Evolutionary conservation across 2,888 invertebrate species (phyloP).

Genomic region (Marasmarcha lunaedactyla): DNA sequence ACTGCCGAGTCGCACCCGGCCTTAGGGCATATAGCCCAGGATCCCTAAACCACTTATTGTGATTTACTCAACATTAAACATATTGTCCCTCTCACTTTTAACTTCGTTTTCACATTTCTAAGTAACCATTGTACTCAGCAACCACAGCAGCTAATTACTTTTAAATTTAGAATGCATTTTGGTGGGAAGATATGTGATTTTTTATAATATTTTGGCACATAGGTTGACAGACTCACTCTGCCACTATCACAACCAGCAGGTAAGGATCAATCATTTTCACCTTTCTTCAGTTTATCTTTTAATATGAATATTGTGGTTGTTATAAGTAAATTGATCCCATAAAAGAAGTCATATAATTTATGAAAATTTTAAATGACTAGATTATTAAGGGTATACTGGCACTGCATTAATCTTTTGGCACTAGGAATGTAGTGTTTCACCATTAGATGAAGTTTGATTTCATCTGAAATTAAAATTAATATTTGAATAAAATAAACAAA

Average conservation of each 20-base stretch:
- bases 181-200: slow-evolving; percentile 2
- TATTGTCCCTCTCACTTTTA: slow-evolving; percentile 23
- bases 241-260: slow-evolving; percentile 16
- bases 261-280: slow-evolving; percentile 15
- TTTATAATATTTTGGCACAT: slow-evolving; percentile 1
- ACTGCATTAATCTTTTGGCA: too few species aligned
- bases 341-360: slow-evolving; percentile 30
- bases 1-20: slow-evolving; percentile 55
- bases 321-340: slow-evolving; percentile 59
- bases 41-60: slow-evolving; percentile 24
- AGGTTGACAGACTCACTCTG: not conserved
- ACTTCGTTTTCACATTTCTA: slow-evolving; percentile 19
- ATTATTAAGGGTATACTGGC: slow-evolving; percentile 1
- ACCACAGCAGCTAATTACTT: slow-evolving; percentile 6
- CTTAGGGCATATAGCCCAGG: slow-evolving; percentile 44
- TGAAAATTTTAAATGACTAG: slow-evolving; percentile 19
- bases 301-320: slow-evolving; percentile 16
- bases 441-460: not conserved
- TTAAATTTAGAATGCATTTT: slow-evolving; percentile 20
- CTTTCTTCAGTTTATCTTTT: slow-evolving; percentile 9
- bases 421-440: too few species aligned
- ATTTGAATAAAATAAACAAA: too few species aligned
- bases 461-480: slow-evolving; percentile 4
- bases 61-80: slow-evolving; percentile 20
- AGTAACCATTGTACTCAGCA: slow-evolving; percentile 35